Conservation (phyloP, 2,888 invertebrate genomes). For the Lithophane semibrunnea region DNA sequence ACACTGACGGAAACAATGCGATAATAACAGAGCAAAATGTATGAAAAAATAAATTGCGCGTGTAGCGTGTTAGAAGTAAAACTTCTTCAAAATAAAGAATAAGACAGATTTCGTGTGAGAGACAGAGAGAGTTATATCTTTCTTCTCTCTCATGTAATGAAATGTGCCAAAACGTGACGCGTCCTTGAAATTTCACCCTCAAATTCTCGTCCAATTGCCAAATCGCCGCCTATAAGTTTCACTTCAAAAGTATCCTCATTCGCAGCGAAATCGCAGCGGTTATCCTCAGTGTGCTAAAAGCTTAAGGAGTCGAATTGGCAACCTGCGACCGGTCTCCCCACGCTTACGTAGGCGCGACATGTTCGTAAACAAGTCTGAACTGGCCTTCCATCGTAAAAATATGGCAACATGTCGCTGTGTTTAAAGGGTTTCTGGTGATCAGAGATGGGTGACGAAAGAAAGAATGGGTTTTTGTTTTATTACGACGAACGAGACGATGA, state of each 20-base stretch:
- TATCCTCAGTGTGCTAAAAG: conserved; percentile 20
- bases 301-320: conserved; percentile 58
- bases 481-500: background rate
- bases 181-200: no score
- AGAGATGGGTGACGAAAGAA: background rate
- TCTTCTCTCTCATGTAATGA: no score
- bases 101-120: no score
- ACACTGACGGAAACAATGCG: background rate
- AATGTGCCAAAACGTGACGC: no score
- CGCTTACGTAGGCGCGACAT: conserved; percentile 65
- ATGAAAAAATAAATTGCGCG: no score
- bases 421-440: conserved; percentile 35
- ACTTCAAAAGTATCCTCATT: background rate
- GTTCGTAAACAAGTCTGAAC: conserved; percentile 59
- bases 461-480: background rate
- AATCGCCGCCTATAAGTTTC: no score
- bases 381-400: conserved; percentile 59
- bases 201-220: no score
- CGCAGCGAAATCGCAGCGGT: background rate
- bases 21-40: background rate
- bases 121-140: no score
- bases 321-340: conserved; percentile 71
- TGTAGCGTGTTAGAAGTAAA: no score
- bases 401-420: conserved; percentile 51
- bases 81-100: no score